Evolutionary conservation across 2,797 vertebrate genomes (phyloP), one percentile per base, ranked within the genome.

Genomic region (Distichodus sexfasciatus): DNA sequence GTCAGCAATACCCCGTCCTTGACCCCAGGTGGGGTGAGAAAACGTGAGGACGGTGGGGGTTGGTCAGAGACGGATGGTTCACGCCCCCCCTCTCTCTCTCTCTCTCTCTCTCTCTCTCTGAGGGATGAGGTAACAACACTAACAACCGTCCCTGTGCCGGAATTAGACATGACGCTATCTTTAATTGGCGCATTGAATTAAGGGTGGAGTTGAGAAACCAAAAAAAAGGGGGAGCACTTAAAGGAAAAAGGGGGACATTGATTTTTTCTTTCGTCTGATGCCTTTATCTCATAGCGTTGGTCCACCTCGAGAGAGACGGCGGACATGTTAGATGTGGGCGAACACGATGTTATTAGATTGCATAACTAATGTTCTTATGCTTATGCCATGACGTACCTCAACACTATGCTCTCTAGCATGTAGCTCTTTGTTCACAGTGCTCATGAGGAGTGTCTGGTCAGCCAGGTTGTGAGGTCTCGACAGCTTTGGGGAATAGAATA

Each of bases 221-320:
- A 94, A 97, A 94, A 97, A 95, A 97, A 93, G 93, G 94, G 93
- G 93, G 94, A 94, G 93, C 94, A 96, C 94, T 97, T 96, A 95
- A 92, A 89, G 83, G 90, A 93, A 87, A 91, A 91, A n/a, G n/a
- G 86, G 87, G 86, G 84, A 84, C 91, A 96, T 96, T 94, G 95
- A 97, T 96, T 96, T 90, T 95, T 88, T n/a, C n/a, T n/a, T n/a
- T n/a, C n/a, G n/a, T n/a, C 46, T 84, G 87, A 87, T 90, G 84
- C 84, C 75, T 93, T 93, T 94, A 90, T 90, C 90, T 93, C 92
- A 90, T 89, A 87, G 79, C 47, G 71, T 70, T 70, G 84, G 74
- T 82, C 86, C 83, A 76, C 74, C 71, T 82, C 84, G 77, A 59
- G 78, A 80, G 90, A 74, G 77, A 57, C 77, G 68, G 71, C 78